phyloP scores from a whole-genome alignment of 1,140 invertebrate genomes.

The Heliconius himera region DNA sequence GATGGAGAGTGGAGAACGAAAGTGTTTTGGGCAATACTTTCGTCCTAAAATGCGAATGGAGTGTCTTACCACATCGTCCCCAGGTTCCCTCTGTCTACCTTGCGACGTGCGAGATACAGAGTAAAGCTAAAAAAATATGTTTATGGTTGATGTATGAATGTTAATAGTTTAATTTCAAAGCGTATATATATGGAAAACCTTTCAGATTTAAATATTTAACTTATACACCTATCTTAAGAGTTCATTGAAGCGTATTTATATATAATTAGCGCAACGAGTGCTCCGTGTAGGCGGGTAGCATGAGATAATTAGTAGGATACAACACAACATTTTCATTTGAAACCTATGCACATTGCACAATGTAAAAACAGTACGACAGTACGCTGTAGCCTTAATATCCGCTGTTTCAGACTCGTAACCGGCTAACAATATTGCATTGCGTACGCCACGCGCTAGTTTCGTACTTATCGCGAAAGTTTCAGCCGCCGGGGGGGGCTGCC shows the following conservation, averaged over 20 bases:
- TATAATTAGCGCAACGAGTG: conserved; percentile 32
- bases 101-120: too few species aligned
- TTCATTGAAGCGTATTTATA: conserved; percentile 14
- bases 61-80: too few species aligned
- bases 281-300: conserved; percentile 5
- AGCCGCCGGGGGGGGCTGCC: conserved; percentile 56
- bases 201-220: not conserved
- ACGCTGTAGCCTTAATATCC: conserved; percentile 76
- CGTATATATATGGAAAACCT: not conserved
- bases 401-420: conserved; percentile 78
- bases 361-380: conserved; percentile 68
- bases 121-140: too few species aligned
- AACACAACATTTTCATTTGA: conserved; percentile 63
- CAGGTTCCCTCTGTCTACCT: too few species aligned
- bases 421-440: conserved; percentile 81
- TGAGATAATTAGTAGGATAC: conserved; percentile 62
- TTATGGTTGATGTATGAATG: too few species aligned
- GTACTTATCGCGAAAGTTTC: conserved; percentile 81
- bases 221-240: conserved; percentile 12
- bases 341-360: conserved; percentile 62
- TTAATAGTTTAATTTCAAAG: too few species aligned
- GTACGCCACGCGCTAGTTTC: conserved; percentile 78
- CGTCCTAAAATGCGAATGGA: too few species aligned
- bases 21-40: too few species aligned
- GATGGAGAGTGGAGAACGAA: too few species aligned